Evolutionary conservation across 2,888 invertebrate species (phyloP).

Genomic region (Brachynemurus nebulosus): DNA sequence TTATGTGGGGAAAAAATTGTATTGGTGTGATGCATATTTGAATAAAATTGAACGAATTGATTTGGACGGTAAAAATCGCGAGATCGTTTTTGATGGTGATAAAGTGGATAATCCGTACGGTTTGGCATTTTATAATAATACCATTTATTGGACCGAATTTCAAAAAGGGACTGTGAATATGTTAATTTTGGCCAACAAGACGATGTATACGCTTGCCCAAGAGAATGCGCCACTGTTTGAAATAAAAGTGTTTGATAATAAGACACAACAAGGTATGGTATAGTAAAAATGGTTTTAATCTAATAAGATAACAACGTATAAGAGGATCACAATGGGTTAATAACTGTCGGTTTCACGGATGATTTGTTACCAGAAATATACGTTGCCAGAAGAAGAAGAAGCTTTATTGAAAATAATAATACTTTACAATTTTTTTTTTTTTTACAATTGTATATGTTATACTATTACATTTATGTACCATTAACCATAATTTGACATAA

Average conservation of each 20-base stretch:
- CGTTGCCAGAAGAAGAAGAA: no score
- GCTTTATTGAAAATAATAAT: no score
- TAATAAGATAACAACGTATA: no score
- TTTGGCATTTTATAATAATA: conserved; percentile 45
- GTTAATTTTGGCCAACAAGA: conserved; percentile 32
- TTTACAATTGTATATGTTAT: no score
- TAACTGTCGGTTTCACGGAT: no score
- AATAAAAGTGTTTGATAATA: conserved; percentile 49
- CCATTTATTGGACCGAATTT: conserved; percentile 58
- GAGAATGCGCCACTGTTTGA: conserved; percentile 53
- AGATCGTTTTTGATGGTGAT: conserved; percentile 34
- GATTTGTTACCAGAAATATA: no score
- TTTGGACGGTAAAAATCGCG: conserved; percentile 38
- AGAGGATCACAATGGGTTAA: no score
- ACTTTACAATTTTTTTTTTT: no score
- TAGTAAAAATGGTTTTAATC: no score
- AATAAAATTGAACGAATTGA: conserved; percentile 52
- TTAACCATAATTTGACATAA: no score
- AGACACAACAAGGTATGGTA: conserved; percentile 37
- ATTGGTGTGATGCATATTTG: conserved; percentile 60
- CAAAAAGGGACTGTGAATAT: conserved; percentile 43
- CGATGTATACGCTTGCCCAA: conserved; percentile 30
- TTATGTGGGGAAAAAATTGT: conserved; percentile 37
- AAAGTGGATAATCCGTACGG: conserved; percentile 52
- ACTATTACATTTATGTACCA: no score